Conservation (phyloP, 2,113 vertebrate genomes). For the Ariopsis seemanni region DNA sequence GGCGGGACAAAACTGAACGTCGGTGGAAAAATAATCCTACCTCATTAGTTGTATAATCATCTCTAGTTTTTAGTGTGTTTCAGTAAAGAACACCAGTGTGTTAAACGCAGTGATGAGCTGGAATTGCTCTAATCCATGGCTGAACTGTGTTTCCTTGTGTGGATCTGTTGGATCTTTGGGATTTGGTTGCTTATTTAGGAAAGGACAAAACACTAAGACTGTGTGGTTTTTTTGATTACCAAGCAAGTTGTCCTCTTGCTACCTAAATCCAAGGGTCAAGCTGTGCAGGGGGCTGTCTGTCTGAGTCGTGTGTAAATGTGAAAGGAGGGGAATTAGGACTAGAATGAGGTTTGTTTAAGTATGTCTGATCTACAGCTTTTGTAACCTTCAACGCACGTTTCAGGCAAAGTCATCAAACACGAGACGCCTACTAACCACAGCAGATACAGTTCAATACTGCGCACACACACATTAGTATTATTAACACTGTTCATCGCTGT, state of each 20-base stretch:
- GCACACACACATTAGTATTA: neutral
- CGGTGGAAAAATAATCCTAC: neutral
- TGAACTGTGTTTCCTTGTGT: neutral
- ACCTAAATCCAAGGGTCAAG: neutral
- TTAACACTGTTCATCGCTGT: neutral
- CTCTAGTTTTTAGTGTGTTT: neutral
- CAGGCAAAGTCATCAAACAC: neutral
- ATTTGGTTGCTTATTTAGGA: neutral
- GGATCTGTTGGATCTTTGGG: neutral
- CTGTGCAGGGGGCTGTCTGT: neutral
- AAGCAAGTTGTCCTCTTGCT: neutral
- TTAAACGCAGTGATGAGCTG: neutral
- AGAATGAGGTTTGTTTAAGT: no score
- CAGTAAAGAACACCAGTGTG: neutral
- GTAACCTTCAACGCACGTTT: neutral
- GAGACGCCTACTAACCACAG: neutral
- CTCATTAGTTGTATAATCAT: neutral
- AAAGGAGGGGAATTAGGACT: neutral
- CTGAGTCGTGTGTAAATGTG: neutral
- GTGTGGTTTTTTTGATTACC: neutral
- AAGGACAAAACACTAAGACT: slow-evolving; percentile 5
- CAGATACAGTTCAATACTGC: neutral
- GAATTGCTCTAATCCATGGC: neutral
- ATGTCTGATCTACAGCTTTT: neutral
- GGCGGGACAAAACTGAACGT: neutral